phyloP scores from a whole-genome alignment of 2,888 invertebrate species.

The Boloria selene region DNA sequence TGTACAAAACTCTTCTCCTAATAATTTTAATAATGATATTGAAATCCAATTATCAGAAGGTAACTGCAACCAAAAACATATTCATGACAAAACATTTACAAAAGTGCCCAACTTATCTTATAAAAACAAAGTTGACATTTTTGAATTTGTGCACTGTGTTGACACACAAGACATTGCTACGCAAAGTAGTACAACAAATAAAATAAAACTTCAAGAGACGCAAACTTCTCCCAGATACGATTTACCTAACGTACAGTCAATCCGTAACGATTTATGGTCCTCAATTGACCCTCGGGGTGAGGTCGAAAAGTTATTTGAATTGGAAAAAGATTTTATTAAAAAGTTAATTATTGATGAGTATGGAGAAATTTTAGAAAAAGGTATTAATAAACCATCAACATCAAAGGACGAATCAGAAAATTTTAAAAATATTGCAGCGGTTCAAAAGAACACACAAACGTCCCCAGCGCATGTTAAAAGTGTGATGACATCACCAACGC shows the following conservation, averaged over 20 bases:
- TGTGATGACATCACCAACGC: conserved; percentile 75
- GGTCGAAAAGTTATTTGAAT: conserved; percentile 65
- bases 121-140: conserved; percentile 69
- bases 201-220: conserved; percentile 70
- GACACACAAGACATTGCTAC: conserved; percentile 72
- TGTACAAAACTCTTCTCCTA: conserved; percentile 15
- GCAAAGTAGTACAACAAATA: conserved; percentile 61
- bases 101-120: conserved; percentile 65
- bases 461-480: conserved; percentile 71
- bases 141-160: conserved; percentile 70
- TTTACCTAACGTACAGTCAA: conserved; percentile 54
- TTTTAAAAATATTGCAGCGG: conserved; percentile 55
- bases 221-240: conserved; percentile 70
- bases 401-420: conserved; percentile 49
- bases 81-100: conserved; percentile 53
- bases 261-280: conserved; percentile 70
- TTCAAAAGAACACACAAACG: conserved; percentile 75
- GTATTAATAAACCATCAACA: conserved; percentile 65
- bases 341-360: conserved; percentile 72
- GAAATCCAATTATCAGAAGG: conserved; percentile 7
- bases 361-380: conserved; percentile 66
- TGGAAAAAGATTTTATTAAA: conserved; percentile 75
- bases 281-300: conserved; percentile 63
- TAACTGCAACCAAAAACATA: conserved; percentile 17
- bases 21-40: conserved; percentile 19